A percentile compares a stretch with the other conserved stretches of the same genome.
Evolutionary conservation across 1,140 invertebrate species (phyloP).

Genomic region (Pseudachorutes palmiensis): DNA sequence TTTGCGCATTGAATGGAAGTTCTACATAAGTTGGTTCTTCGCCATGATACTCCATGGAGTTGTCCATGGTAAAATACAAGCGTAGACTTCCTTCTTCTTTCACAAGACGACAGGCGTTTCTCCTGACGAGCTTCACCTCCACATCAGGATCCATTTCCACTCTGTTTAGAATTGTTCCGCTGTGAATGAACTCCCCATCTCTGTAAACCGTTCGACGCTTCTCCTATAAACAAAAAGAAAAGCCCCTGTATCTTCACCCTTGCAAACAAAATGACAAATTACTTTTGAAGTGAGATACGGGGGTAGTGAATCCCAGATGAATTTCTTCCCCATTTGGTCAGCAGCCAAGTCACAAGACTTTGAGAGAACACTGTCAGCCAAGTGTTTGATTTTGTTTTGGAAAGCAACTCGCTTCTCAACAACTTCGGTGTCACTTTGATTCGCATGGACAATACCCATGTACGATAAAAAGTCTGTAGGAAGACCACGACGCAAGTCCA

Average conservation of each 20-base stretch:
- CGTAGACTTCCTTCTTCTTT: conserved; percentile 55
- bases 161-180: conserved; percentile 28
- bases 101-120: conserved; percentile 52
- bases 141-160: conserved; percentile 32
- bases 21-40: conserved; percentile 69
- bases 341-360: conserved; percentile 68
- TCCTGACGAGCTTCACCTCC: conserved; percentile 29
- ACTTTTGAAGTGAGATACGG: conserved; percentile 54
- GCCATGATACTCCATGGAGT: conserved; percentile 72
- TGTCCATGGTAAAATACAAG: conserved; percentile 73
- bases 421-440: conserved; percentile 42
- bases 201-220: conserved; percentile 16
- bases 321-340: conserved; percentile 73
- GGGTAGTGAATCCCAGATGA: conserved; percentile 78
- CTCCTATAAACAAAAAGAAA: conserved; percentile 15
- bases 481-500: conserved; percentile 67
- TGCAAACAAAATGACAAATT: neutral
- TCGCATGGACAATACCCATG: conserved; percentile 59
- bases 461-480: conserved; percentile 67
- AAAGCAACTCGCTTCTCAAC: conserved; percentile 49
- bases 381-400: conserved; percentile 49
- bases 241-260: neutral
- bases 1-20: conserved; percentile 55
- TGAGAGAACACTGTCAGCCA: conserved; percentile 56
- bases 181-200: conserved; percentile 33